Percentiles rank a stretch among this genome's conserved stretches.
phyloP scores from a whole-genome alignment of 2,888 invertebrate species.

The Rotaria macrura region DNA sequence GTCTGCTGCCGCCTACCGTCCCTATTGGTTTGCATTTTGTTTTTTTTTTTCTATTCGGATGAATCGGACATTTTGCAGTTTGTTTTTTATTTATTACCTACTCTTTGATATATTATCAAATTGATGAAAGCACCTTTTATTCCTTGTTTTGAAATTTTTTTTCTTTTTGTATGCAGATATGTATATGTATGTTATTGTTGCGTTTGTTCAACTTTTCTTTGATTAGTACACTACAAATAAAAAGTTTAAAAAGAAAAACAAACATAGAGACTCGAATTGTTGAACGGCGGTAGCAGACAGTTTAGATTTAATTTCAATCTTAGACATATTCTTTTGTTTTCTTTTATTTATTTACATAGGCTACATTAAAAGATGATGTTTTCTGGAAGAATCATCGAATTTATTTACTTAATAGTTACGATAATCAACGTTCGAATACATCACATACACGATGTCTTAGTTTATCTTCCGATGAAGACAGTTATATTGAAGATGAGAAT shows the following conservation, averaged over 20 bases:
- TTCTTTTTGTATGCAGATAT: constrained; percentile 3
- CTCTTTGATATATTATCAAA: too few relatives aligned
- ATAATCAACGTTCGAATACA: background rate
- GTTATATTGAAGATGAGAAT: background rate
- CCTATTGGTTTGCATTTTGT: background rate
- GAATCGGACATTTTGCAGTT: background rate
- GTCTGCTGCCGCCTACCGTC: constrained; percentile 7
- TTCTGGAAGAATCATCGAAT: background rate
- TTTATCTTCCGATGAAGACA: background rate
- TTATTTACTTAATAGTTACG: background rate
- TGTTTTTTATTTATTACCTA: background rate
- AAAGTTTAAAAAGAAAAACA: background rate
- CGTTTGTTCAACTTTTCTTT: background rate
- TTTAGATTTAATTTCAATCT: background rate
- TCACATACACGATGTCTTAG: background rate
- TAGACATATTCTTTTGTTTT: background rate
- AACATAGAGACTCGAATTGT: background rate
- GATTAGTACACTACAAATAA: background rate
- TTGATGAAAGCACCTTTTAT: too few relatives aligned
- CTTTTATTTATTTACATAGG: background rate
- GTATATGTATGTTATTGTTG: background rate
- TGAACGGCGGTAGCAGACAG: background rate
- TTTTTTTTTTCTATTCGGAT: background rate
- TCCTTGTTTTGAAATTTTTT: background rate
- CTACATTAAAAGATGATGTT: background rate